Percentiles rank a stretch among this genome's conserved stretches.
Conservation (phyloP, 2,797 vertebrate species). For the Tragelaphus oryx region DNA sequence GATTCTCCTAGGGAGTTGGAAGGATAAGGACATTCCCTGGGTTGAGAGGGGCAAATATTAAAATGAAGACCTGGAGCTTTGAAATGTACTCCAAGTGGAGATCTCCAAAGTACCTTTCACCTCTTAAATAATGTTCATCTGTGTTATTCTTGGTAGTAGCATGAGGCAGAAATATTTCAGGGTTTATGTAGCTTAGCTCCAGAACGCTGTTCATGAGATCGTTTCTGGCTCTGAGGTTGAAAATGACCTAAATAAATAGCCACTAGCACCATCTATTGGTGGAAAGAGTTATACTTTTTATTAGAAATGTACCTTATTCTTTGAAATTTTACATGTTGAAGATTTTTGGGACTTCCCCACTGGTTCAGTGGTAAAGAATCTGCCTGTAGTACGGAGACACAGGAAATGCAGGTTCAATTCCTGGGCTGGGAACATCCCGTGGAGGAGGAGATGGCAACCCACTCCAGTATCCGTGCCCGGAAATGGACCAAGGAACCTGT, state of each 20-base stretch:
- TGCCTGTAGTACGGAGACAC: not conserved
- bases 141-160: not conserved
- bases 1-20: not conserved
- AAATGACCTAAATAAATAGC: not conserved
- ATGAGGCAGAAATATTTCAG: not conserved
- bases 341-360: not conserved
- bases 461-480: not conserved
- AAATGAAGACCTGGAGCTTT: conserved; percentile 17
- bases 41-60: not conserved
- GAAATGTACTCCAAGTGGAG: not conserved
- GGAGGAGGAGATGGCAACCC: not conserved
- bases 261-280: conserved; percentile 53
- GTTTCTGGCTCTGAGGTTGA: not conserved
- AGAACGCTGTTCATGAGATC: not conserved
- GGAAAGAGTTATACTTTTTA: not conserved
- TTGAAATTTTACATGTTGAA: not conserved
- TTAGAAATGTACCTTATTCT: not conserved
- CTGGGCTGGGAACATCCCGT: not conserved
- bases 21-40: not conserved
- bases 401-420: not conserved
- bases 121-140: not conserved
- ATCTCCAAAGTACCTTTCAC: not conserved
- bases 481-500: not conserved
- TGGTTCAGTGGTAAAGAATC: not conserved
- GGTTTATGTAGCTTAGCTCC: not conserved